Evolutionary conservation across 2,888 invertebrate genomes (phyloP).

Genomic region (Nephrocerus scutellatus): DNA sequence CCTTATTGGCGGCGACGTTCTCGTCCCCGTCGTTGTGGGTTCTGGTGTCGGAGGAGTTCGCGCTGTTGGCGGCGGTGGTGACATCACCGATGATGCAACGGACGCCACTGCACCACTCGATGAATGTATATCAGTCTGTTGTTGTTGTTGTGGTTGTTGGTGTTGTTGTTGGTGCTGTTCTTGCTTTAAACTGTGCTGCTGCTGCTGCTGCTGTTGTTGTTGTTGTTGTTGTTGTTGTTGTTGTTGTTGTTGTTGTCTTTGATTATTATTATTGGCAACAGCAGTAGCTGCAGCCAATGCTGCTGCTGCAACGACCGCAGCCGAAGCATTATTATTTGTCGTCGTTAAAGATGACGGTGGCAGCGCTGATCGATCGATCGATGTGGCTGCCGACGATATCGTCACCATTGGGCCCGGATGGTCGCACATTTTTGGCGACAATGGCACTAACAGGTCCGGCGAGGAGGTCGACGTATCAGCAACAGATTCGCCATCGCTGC

Average conservation of each 20-base stretch:
- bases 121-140: slow-evolving; percentile 42
- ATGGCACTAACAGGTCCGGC: slow-evolving; percentile 76
- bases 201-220: slow-evolving; percentile 21
- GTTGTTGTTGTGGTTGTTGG: slow-evolving; percentile 23
- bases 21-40: slow-evolving; percentile 16
- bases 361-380: slow-evolving; percentile 23
- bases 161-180: slow-evolving; percentile 22
- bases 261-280: slow-evolving; percentile 13
- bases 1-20: slow-evolving; percentile 21
- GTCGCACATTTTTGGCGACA: slow-evolving; percentile 71
- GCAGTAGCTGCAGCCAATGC: slow-evolving; percentile 12
- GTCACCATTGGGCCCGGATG: slow-evolving; percentile 32
- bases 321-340: slow-evolving; percentile 24
- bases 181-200: slow-evolving; percentile 10
- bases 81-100: slow-evolving; percentile 39
- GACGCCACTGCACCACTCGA: slow-evolving; percentile 35
- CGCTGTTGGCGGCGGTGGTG: slow-evolving; percentile 35
- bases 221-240: slow-evolving; percentile 21
- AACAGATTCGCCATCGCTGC: slow-evolving; percentile 93
- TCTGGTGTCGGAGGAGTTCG: slow-evolving; percentile 29
- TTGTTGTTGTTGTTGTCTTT: slow-evolving; percentile 20
- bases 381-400: slow-evolving; percentile 28
- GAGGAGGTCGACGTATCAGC: slow-evolving; percentile 90
- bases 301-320: slow-evolving; percentile 16
- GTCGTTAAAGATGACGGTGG: slow-evolving; percentile 29